phyloP scores from a whole-genome alignment of 2,113 vertebrate genomes.

The Lota lota region DNA sequence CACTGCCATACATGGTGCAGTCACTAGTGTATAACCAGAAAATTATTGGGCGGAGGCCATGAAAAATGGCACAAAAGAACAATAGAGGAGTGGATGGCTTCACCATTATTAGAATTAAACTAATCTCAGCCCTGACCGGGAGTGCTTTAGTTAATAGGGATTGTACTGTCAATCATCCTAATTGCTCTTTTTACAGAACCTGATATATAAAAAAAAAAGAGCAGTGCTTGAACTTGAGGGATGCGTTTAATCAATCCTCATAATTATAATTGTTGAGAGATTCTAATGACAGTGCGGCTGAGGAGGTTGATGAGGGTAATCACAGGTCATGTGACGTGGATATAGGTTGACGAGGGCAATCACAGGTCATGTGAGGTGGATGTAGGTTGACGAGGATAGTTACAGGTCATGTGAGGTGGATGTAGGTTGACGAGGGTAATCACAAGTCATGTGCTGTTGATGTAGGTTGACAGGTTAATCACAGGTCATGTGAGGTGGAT shows the following conservation, averaged over 20 bases:
- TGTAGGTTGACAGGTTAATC: constrained; percentile 44
- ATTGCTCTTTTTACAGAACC: constrained; percentile 74
- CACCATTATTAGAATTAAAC: constrained; percentile 75
- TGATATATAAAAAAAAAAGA: constrained; percentile 31
- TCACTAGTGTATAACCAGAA: constrained; percentile 22
- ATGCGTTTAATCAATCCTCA: constrained; percentile 65
- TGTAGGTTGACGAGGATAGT: constrained; percentile 27
- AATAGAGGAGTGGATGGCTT: constrained; percentile 58
- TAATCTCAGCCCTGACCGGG: constrained; percentile 58
- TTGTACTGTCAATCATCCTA: constrained; percentile 76
- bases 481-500: constrained; percentile 23
- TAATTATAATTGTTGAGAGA: constrained; percentile 70
- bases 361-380: constrained; percentile 3
- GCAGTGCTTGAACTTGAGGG: constrained; percentile 51
- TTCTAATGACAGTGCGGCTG: constrained; percentile 49
- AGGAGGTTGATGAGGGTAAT: constrained; percentile 48
- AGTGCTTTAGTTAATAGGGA: constrained; percentile 70
- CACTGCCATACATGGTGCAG: too few species aligned
- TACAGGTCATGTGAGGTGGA: constrained; percentile 11
- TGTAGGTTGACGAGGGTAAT: constrained; percentile 42
- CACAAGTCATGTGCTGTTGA: constrained; percentile 26
- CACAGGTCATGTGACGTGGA: constrained; percentile 23
- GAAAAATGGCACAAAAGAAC: constrained; percentile 54
- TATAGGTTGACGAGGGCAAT: constrained; percentile 43
- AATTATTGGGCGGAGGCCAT: constrained; percentile 35